These are phyloP conservation scores for Acrobeloides nanus DNA, from an alignment of 2,888 invertebrate genomes.

Conservation along the genomic window DNA sequence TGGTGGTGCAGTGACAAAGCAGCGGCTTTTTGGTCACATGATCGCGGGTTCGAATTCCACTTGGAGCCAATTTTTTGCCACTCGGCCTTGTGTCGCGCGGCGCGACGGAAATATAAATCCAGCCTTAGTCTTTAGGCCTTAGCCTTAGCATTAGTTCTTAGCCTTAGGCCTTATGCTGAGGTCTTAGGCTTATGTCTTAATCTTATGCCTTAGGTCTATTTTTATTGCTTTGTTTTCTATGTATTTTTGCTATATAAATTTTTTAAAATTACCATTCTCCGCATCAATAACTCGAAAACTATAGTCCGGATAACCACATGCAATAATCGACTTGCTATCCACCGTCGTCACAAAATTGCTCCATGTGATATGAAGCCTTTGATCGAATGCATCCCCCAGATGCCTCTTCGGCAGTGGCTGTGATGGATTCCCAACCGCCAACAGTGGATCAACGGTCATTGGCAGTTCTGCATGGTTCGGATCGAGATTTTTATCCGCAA, in stretches of 20 bases:
- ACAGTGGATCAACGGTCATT: conserved; percentile 86
- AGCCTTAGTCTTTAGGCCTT: too few relatives aligned
- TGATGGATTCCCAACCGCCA: conserved; percentile 64
- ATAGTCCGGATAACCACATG: conserved; percentile 99
- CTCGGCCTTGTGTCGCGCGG: too few relatives aligned
- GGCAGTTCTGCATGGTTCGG: conserved; percentile 66
- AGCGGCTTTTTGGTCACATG: too few relatives aligned
- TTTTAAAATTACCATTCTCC: conserved; percentile 69
- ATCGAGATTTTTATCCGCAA: conserved; percentile 17
- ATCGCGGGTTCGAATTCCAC: too few relatives aligned
- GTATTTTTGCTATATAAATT: neutral
- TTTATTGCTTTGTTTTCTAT: too few relatives aligned
- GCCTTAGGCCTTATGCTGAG: too few relatives aligned
- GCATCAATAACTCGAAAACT: conserved; percentile 95
- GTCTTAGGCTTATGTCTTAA: neutral
- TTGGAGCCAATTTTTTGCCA: too few relatives aligned
- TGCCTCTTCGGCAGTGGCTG: conserved; percentile 66
- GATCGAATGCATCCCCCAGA: conserved; percentile 95
- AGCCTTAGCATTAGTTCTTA: too few relatives aligned
- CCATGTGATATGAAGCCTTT: conserved; percentile 76
- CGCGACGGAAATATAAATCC: too few relatives aligned
- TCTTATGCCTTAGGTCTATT: neutral
- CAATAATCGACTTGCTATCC: conserved; percentile 88
- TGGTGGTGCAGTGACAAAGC: too few relatives aligned
- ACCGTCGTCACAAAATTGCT: conserved; percentile 96